Conservation (phyloP, 37 sponge, comb jelly and placozoan species). For the Beroe ovata region DNA sequence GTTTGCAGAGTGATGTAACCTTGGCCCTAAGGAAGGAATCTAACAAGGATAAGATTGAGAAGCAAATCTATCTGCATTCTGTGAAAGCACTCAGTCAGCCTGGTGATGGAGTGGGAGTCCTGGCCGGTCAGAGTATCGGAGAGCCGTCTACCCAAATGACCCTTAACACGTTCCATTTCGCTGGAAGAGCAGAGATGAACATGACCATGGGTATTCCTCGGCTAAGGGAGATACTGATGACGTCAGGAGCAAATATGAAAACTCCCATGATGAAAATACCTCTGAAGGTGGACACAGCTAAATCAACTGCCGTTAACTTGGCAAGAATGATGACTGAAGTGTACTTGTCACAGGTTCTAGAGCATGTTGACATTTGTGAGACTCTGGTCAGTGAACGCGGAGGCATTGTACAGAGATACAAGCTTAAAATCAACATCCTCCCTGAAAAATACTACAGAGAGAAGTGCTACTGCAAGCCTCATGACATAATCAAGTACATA, state of each 20-base stretch:
- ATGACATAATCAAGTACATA: neutral
- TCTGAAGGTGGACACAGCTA: conserved; percentile 39
- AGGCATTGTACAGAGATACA: neutral
- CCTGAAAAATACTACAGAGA: conserved; percentile 1
- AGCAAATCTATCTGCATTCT: conserved; percentile 76
- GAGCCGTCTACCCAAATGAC: conserved; percentile 99
- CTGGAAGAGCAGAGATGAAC: conserved; percentile 97
- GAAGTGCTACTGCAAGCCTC: conserved; percentile 6
- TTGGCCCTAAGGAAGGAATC: neutral
- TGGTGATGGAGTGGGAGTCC: conserved; percentile 91
- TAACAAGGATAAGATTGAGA: conserved; percentile 73
- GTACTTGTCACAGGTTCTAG: conserved; percentile 80
- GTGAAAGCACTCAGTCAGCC: conserved; percentile 83
- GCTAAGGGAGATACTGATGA: conserved; percentile 96
- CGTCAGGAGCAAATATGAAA: conserved; percentile 85
- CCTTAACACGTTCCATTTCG: conserved; percentile 98
- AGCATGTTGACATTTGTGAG: conserved; percentile 86
- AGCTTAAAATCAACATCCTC: neutral
- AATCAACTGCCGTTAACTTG: neutral
- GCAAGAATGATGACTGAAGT: conserved; percentile 78
- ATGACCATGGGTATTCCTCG: conserved; percentile 97
- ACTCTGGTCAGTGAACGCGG: conserved; percentile 67
- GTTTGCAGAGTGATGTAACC: conserved; percentile 45
- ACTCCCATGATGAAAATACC: conserved; percentile 92
- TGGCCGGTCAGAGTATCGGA: conserved; percentile 94